Percentiles rank a stretch among this genome's conserved stretches.
Evolutionary conservation across 92 coral and sea anemone genomes (phyloP).

Genomic region (Phenganax stokvisi): DNA sequence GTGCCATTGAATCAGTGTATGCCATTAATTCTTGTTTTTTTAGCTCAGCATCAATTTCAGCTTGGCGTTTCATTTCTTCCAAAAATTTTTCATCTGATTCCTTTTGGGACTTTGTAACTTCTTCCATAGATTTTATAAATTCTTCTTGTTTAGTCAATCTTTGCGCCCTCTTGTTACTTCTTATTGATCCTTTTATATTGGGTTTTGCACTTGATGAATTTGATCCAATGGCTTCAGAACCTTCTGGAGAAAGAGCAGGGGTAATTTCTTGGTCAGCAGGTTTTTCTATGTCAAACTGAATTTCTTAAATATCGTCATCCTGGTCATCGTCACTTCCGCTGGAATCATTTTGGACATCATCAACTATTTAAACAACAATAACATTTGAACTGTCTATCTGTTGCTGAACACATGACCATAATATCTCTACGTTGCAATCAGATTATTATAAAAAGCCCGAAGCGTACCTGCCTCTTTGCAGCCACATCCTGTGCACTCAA

Average conservation of each 20-base stretch:
- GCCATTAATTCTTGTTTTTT: conserved; percentile 36
- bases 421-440: conserved; percentile 39
- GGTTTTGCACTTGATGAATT: background rate
- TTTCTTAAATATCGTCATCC: conserved; percentile 12
- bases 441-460: conserved; percentile 10
- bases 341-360: conserved; percentile 4
- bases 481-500: background rate
- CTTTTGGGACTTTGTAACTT: conserved; percentile 24
- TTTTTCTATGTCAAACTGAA: background rate
- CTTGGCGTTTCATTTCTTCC: conserved; percentile 28
- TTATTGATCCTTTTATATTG: background rate
- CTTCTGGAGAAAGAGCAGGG: background rate
- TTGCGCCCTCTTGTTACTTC: conserved; percentile 1
- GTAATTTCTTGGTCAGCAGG: background rate
- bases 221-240: background rate
- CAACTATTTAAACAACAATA: background rate
- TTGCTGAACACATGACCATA: background rate
- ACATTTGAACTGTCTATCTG: too few relatives aligned
- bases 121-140: conserved; percentile 8
- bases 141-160: conserved; percentile 17
- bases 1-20: conserved; percentile 32
- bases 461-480: background rate
- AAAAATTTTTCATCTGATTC: conserved; percentile 39
- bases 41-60: conserved; percentile 20
- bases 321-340: background rate